These are phyloP conservation scores for Tenthredo livida DNA, from an alignment of 2,888 invertebrate species.

Conservation along the genomic window DNA sequence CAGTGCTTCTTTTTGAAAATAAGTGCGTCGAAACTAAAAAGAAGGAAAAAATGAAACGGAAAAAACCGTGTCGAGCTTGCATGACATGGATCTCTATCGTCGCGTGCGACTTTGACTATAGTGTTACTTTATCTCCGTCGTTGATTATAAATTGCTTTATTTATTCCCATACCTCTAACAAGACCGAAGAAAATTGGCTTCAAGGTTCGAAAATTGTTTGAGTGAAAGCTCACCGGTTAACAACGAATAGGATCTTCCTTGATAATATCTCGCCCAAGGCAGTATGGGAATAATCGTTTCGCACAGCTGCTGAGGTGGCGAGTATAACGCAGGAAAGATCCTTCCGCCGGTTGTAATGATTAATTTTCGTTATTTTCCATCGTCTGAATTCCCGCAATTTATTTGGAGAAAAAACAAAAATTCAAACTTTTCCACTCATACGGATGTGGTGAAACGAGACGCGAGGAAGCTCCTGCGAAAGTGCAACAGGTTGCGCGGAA, in stretches of 20 bases:
- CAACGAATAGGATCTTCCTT: not conserved
- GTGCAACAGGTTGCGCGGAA: conserved; percentile 32
- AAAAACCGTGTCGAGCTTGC: not conserved
- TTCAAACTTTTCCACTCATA: not conserved
- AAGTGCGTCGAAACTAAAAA: not conserved
- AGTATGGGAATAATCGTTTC: not conserved
- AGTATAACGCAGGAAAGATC: no score
- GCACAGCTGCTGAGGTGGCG: no score
- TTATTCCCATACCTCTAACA: not conserved
- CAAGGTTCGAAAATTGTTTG: not conserved
- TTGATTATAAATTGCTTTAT: conserved; percentile 40
- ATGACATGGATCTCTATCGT: not conserved
- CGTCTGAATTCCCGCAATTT: not conserved
- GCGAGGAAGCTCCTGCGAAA: not conserved
- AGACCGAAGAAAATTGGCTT: not conserved
- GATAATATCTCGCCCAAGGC: not conserved
- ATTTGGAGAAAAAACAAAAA: not conserved
- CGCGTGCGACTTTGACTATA: not conserved
- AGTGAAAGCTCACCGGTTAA: not conserved
- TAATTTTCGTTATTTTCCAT: not conserved
- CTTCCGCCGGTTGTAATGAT: not conserved
- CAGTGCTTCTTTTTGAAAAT: not conserved
- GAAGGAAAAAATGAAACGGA: not conserved
- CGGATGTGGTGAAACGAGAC: not conserved
- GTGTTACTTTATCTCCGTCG: not conserved